Evolutionary conservation across 30 jellyfish, hydroid and myxozoan species (phyloP), one percentile per base, ranked within the genome.

Genomic region (Cassiopea xamachana): DNA sequence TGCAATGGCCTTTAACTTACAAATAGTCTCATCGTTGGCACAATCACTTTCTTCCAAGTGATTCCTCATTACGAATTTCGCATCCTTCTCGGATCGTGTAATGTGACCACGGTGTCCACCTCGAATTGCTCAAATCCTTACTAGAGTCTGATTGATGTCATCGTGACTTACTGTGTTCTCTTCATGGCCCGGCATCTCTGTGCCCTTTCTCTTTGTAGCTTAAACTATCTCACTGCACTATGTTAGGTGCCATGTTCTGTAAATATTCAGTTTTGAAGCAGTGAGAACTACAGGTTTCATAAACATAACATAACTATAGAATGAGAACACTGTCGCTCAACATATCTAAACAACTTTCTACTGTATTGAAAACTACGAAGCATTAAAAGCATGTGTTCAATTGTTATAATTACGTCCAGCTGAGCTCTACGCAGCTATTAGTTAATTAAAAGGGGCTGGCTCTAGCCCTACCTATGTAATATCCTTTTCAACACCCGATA

Each of bases 171-270:
- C 83, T 17, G 83, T 27, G 60, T 74, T 74, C 61, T 74, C 83
- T 55, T 74, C 83, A 45, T 74, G 17, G 19, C 60, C 61, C 60
- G 60, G 51, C 83, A 74, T 74, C 51, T 74, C 51, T 74, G 39
- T 19, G 43, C 43, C 55, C 19, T 74, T 74, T 55, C 60, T n/a
- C 43, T 74, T 74, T 74, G 61, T 45, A 74, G 51, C 19, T 39
- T 74, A 15, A 27, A 19, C 10, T 55, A 13, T 48, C 83, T 55
- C 83, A 48, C 48, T 46, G 61, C 12, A 6, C 64, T 10, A 77
- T 44, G 86, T 80, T 80, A 50, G 89, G 89, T 75, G 77, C 89
- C 89, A 80, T 80, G 78, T 80, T 80, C 58, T 80, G 89, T 80
- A 78, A 80, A 80, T 55, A 55, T 55, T 55, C 64, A 55, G 64